Evolutionary conservation across 2,113 vertebrate species (phyloP).

Genomic region (Xenopus borealis): DNA sequence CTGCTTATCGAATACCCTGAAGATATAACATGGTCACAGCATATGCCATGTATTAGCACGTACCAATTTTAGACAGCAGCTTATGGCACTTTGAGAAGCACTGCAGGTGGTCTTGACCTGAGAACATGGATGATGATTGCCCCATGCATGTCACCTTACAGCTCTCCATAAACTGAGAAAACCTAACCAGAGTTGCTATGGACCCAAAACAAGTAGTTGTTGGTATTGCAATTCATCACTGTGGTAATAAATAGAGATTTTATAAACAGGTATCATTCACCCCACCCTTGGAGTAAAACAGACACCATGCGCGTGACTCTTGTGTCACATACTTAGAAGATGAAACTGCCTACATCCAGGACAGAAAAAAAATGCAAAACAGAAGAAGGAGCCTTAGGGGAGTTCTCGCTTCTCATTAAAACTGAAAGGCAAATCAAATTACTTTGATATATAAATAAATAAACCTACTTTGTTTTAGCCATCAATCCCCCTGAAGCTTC

Average conservation of each 20-base stretch:
- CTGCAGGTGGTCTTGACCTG: too few species aligned
- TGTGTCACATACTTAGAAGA: not conserved
- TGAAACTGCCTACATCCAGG: not conserved
- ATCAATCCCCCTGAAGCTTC: constrained; percentile 24
- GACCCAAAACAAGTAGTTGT: too few species aligned
- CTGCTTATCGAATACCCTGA: too few species aligned
- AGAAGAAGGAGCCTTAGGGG: not conserved
- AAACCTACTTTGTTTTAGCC: not conserved
- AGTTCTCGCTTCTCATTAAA: not conserved
- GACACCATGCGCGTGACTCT: not conserved
- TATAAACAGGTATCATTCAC: not conserved
- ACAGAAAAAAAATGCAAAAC: not conserved
- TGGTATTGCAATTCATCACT: not conserved
- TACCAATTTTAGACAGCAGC: too few species aligned
- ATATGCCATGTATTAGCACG: too few species aligned
- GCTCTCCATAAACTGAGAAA: too few species aligned
- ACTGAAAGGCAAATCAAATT: constrained; percentile 21
- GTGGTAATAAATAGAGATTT: not conserved
- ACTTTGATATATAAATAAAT: constrained; percentile 29
- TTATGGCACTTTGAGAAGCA: too few species aligned
- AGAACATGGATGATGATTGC: too few species aligned
- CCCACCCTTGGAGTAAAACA: not conserved
- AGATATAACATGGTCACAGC: too few species aligned
- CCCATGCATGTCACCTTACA: too few species aligned
- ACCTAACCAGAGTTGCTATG: too few species aligned